Percentiles rank a stretch among this genome's conserved stretches.
These are phyloP conservation scores for Pampus argenteus DNA, from an alignment of 2,797 vertebrate species.

Conservation along the genomic window DNA sequence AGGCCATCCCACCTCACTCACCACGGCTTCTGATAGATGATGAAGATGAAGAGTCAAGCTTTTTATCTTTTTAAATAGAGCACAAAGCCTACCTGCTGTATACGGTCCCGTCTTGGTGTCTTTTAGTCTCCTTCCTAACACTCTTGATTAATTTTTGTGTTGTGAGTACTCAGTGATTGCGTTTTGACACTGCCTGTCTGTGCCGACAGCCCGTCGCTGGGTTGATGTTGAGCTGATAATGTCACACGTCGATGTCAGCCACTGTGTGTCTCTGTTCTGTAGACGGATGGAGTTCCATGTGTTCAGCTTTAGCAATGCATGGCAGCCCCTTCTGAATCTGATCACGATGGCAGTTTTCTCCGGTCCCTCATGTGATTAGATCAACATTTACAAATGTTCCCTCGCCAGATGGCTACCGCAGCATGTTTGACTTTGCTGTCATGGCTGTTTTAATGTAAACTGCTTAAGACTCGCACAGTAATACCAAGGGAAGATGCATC, in stretches of 20 bases:
- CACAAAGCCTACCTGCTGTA: not conserved
- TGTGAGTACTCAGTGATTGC: constrained; percentile 26
- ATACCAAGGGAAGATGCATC: not conserved
- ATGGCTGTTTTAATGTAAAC: constrained; percentile 7
- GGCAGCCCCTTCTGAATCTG: constrained; percentile 52
- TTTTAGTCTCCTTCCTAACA: constrained; percentile 35
- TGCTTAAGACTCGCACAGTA: not conserved
- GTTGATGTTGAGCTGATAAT: constrained; percentile 20
- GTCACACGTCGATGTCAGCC: constrained; percentile 18
- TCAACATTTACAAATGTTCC: constrained; percentile 5
- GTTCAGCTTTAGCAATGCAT: constrained; percentile 64
- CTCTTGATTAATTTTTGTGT: constrained; percentile 33
- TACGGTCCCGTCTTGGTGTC: constrained; percentile 10
- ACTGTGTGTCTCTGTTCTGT: constrained; percentile 18
- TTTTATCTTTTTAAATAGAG: not conserved
- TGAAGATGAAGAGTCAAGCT: not conserved
- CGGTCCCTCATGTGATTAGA: constrained; percentile 45
- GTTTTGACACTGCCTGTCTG: constrained; percentile 34
- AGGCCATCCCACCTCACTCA: constrained; percentile 77
- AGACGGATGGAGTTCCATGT: constrained; percentile 47
- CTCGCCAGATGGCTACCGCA: constrained; percentile 30
- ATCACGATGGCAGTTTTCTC: constrained; percentile 36
- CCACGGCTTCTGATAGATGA: constrained; percentile 31
- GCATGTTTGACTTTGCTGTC: constrained; percentile 49
- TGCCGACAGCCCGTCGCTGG: constrained; percentile 38